Base-by-base conservation (phyloP, 2,113 vertebrate species). In the Hemibagrus wyckioides region DNA sequence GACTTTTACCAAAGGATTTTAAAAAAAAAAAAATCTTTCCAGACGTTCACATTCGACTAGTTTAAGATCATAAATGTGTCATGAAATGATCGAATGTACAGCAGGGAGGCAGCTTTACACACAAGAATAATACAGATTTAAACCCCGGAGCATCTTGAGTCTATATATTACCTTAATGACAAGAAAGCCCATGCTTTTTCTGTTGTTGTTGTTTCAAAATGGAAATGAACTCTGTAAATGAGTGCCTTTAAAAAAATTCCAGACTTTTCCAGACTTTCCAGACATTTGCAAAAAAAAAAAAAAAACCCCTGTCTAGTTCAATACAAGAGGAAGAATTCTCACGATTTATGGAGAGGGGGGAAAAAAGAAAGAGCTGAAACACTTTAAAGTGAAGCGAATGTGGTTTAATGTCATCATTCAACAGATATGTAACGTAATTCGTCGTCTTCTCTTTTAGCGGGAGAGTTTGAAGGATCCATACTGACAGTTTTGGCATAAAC, bases 401-500 rank as follows among this genome's bases (percentile, higher is more conserved):
- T 67, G 56, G 25, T 84, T 77, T 88, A 84, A 88, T 86, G 76
- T 67, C 59, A 83, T 36, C 36, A n/a, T 69, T 87, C 15, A 41
- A 85, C 33, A 56, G 81, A 87, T 79, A 87, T 67, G 73, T 33
- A 41, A 69, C 6, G 54, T 76, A 59, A 50, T 50, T 30, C 63
- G 84, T 56, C 1, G 13, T 33, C 56, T 79, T 85, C 61, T 52
- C 73, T 83, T 84, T 80, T 57, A 61, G n/a, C 52, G 44, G 83
- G n/a, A 83, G 41, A 33, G 39, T 44, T 21, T 71, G 50, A 71
- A 56, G 57, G 85, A 50, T 50, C 4, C 15, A 63, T 6, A 44
- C 14, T 36, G 76, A 82, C 44, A 75, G 54, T 33, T 89, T 89
- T 90, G 88, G 86, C 88, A 86, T 88, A 2, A 54, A 30, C 13